These are phyloP conservation scores for Vimba vimba DNA, from an alignment of 2,113 vertebrate genomes.

Conservation along the genomic window DNA sequence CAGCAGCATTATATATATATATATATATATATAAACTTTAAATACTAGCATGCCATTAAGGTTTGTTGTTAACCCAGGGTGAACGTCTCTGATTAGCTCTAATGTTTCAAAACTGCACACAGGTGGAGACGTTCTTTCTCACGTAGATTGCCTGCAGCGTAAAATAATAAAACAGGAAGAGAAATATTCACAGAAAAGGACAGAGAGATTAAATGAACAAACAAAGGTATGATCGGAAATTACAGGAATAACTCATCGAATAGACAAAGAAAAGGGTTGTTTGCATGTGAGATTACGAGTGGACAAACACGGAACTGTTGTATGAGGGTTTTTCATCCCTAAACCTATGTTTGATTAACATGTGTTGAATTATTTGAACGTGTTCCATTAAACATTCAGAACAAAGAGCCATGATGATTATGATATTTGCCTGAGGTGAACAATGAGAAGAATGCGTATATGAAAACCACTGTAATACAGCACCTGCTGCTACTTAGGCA, in stretches of 20 bases:
- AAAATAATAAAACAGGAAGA: background rate
- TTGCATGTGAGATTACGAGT: background rate
- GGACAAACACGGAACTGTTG: slow-evolving; percentile 5
- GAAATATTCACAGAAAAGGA: background rate
- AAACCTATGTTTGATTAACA: background rate
- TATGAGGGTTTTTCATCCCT: background rate
- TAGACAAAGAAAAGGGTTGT: background rate
- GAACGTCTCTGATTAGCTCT: background rate
- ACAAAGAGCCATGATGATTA: slow-evolving; percentile 12
- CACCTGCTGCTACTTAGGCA: slow-evolving; percentile 7
- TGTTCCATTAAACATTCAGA: slow-evolving; percentile 16
- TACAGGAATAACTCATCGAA: background rate
- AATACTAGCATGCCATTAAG: background rate
- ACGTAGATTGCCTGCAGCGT: background rate
- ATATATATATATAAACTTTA: background rate
- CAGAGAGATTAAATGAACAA: background rate
- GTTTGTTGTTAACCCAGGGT: background rate
- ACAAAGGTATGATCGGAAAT: background rate
- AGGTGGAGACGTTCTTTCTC: background rate
- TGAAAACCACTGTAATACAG: background rate
- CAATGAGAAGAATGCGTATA: background rate
- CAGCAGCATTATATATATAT: background rate
- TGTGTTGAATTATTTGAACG: slow-evolving; percentile 24
- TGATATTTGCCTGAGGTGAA: slow-evolving; percentile 9
- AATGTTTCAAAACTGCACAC: background rate